phyloP scores from a whole-genome alignment of 2,797 vertebrate species.

The Amblyraja radiata region DNA sequence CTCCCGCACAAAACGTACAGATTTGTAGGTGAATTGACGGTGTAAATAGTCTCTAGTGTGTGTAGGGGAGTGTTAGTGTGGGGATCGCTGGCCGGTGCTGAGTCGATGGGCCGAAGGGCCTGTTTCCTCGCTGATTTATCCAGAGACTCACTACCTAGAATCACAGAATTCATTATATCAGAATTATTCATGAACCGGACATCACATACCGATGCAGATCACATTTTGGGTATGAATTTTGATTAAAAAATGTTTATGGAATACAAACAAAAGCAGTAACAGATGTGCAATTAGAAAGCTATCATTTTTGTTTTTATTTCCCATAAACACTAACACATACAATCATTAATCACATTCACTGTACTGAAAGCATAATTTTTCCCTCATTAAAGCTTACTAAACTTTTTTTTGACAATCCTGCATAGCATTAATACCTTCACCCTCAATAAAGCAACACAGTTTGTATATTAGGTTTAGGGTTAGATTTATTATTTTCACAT shows the following conservation, averaged over 20 bases:
- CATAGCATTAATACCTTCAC: background rate
- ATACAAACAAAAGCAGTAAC: background rate
- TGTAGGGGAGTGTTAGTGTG: too few species aligned
- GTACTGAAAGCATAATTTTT: background rate
- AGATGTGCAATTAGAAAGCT: background rate
- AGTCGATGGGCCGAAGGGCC: too few species aligned
- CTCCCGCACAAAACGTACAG: too few species aligned
- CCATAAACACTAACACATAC: background rate
- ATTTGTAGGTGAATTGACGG: too few species aligned
- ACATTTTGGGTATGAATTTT: background rate
- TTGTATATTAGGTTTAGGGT: background rate
- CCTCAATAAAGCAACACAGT: background rate
- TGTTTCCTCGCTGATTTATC: background rate
- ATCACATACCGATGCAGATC: too few species aligned
- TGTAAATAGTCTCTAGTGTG: too few species aligned
- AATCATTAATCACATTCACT: conserved; percentile 19
- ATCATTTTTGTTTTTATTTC: conserved; percentile 5
- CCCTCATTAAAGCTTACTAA: background rate
- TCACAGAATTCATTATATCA: background rate
- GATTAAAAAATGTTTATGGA: background rate
- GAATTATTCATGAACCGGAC: conserved; percentile 26
- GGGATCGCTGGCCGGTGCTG: too few species aligned
- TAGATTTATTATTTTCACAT: too few species aligned
- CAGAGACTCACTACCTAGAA: background rate
- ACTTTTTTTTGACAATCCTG: background rate